Base-by-base conservation (phyloP, 30 jellyfish, hydroid and myxozoan species). In the Aurelia sp. region DNA sequence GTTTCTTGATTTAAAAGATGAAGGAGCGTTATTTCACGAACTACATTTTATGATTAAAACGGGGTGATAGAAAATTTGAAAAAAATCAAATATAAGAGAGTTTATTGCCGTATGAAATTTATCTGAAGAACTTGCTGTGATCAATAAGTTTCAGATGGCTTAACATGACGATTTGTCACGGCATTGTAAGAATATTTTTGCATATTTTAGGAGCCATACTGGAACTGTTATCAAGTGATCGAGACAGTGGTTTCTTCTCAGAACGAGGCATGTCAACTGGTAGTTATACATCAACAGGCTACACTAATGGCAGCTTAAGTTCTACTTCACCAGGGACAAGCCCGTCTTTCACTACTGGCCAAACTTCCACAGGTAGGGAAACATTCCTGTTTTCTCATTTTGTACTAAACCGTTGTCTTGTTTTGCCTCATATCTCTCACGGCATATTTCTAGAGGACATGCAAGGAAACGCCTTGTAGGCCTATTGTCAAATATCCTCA, bases 281-380 rank as follows among this genome's bases (percentile, higher is more conserved):
- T 51, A 84, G 93, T 53, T 84, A 72, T 55, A 61, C 93, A 3
- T 84, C 93, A 4, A 50, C 86, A 13, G 53, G 50, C 24, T 84
- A 72, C 52, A 38, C 78, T 27, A 62, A 73, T 63, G 88, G 93
- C 6, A 70, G 93, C 67, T 51, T 84, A 38, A 47, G 82, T 20
- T 84, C 93, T 11, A 71, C 84, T 20, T 81, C 91, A 24, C 86
- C 93, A 12, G 93, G 88, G 68, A 86, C 93, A 18, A 72, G 87
- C 21, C 93, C 87, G 31, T 84, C 88, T 1, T 72, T 70, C 65
- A 74, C 84, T 16, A 41, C 74, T 3, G 93, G 93, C 17, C 84
- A 73, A 33, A 30, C 85, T 7, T 27, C 85, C 67, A 82, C 57
- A 18, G 93, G 93, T 84, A 57, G 13, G 59, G 3, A 12, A 0